Conservation (phyloP, 1,140 invertebrate species). For the Pseudomyrmex concolor region DNA sequence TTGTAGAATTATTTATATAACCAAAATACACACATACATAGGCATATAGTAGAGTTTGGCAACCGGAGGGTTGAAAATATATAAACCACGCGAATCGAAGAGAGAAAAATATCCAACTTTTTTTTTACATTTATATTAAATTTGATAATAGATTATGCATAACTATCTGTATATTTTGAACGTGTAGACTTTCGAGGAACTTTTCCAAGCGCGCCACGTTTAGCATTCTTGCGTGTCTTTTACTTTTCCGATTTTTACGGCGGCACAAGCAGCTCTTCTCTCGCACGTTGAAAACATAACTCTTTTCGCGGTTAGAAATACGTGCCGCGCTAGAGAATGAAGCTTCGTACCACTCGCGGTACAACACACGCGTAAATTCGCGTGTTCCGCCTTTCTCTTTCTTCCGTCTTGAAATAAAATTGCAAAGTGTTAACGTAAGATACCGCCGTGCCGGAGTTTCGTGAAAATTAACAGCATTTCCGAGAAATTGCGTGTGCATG, state of each 20-base stretch:
- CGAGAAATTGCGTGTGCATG: constrained; percentile 13
- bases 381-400: constrained; percentile 30
- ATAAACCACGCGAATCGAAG: background rate
- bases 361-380: constrained; percentile 50
- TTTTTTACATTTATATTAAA: too few species aligned
- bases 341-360: constrained; percentile 24
- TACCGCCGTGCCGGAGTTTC: background rate
- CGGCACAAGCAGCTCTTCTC: background rate
- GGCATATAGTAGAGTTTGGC: too few species aligned
- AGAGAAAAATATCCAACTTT: background rate
- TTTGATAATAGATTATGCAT: background rate
- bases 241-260: constrained; percentile 44
- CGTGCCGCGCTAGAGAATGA: constrained; percentile 41
- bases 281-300: constrained; percentile 59
- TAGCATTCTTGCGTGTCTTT: constrained; percentile 20
- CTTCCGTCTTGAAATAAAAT: constrained; percentile 34
- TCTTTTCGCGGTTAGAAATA: constrained; percentile 58
- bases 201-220: background rate
- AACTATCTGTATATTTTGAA: background rate
- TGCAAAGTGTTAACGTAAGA: constrained; percentile 33
- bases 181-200: background rate
- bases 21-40: too few species aligned
- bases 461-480: constrained; percentile 28
- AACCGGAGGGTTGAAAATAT: background rate
- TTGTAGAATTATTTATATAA: too few species aligned